Conservation (phyloP, 2,888 invertebrate species). For the Hydraecia micacea region DNA sequence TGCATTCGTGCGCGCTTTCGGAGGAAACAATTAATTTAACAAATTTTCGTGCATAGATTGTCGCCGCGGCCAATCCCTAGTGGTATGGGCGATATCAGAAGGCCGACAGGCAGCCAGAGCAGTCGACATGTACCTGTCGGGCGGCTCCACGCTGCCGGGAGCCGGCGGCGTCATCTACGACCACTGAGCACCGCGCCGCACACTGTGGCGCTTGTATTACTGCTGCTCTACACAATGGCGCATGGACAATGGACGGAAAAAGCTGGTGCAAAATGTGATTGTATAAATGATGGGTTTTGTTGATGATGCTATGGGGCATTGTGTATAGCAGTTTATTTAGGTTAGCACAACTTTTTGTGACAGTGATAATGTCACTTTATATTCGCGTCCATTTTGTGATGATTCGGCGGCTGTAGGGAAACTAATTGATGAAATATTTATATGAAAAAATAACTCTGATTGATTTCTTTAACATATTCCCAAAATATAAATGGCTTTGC, state of each 20-base stretch:
- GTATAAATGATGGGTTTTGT: background rate
- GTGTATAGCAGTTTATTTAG: constrained; percentile 50
- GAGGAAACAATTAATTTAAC: background rate
- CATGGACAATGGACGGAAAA: background rate
- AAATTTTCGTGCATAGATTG: constrained; percentile 93
- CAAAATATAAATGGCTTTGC: background rate
- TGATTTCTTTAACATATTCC: background rate
- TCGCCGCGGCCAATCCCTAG: constrained; percentile 99
- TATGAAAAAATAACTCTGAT: background rate
- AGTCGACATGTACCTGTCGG: constrained; percentile 96
- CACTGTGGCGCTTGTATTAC: constrained; percentile 43
- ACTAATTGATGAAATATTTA: background rate
- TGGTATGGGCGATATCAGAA: constrained; percentile 99
- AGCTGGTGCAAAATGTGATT: background rate
- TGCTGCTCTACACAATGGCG: constrained; percentile 44
- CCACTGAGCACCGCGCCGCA: constrained; percentile 68
- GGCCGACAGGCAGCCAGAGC: constrained; percentile 99
- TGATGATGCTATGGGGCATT: constrained; percentile 24
- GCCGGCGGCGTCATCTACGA: constrained; percentile 95
- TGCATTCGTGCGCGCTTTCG: too few species aligned
- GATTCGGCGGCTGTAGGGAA: constrained; percentile 33
- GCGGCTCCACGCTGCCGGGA: constrained; percentile 95
- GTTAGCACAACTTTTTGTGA: constrained; percentile 53
- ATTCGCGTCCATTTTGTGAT: constrained; percentile 58
- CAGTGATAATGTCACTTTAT: constrained; percentile 49